phyloP scores from a whole-genome alignment of 2,888 invertebrate genomes.

The Troglohyphantes excavatus region DNA sequence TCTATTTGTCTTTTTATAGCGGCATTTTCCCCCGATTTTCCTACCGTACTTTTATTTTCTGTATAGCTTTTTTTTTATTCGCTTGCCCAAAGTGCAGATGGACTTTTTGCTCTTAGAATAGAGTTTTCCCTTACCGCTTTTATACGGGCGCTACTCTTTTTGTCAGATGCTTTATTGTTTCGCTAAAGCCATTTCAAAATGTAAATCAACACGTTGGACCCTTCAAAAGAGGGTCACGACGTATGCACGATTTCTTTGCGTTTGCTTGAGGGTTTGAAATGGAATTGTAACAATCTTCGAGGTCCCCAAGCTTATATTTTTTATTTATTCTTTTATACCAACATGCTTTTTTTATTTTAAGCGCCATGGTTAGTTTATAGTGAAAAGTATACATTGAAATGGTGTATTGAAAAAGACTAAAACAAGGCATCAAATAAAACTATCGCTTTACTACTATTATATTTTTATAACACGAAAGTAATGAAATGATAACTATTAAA shows the following conservation, averaged over 20 bases:
- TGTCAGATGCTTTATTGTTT: neutral
- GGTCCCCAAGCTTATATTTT: too few species aligned
- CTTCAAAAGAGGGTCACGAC: neutral
- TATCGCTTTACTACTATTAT: too few species aligned
- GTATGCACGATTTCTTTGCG: neutral
- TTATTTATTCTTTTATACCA: too few species aligned
- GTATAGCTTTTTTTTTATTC: slow-evolving; percentile 18
- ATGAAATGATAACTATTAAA: too few species aligned
- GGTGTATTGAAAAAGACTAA: too few species aligned
- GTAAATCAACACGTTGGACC: slow-evolving; percentile 45
- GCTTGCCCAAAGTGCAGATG: neutral
- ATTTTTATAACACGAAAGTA: too few species aligned
- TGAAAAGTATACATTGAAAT: too few species aligned
- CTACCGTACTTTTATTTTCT: slow-evolving; percentile 11
- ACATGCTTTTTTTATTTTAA: too few species aligned
- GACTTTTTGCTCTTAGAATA: slow-evolving; percentile 30
- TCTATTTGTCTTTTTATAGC: slow-evolving; percentile 33
- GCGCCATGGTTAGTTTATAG: too few species aligned
- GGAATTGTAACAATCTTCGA: too few species aligned
- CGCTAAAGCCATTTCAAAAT: slow-evolving; percentile 18
- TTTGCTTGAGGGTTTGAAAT: neutral
- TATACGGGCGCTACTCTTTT: neutral
- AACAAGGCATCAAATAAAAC: too few species aligned
- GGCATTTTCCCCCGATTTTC: slow-evolving; percentile 33
- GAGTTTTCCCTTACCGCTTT: slow-evolving; percentile 16